Evolutionary conservation across 1,140 invertebrate genomes (phyloP).

Genomic region (Sipha flava): DNA sequence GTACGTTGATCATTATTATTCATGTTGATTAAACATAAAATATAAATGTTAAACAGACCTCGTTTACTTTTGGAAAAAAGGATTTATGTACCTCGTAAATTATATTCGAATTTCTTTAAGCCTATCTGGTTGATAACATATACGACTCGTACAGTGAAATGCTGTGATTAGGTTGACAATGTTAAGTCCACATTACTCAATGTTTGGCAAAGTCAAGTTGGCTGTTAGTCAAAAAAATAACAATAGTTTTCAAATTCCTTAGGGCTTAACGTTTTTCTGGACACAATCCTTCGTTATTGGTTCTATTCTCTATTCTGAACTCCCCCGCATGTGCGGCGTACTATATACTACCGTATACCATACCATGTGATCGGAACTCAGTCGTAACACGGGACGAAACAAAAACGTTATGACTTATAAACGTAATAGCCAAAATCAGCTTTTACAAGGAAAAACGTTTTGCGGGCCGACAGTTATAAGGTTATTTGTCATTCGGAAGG

Average conservation of each 20-base stretch:
- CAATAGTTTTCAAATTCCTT: neutral
- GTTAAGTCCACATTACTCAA: neutral
- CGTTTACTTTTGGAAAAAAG: no score
- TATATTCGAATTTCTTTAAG: neutral
- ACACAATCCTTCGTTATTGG: neutral
- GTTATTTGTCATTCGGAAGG: slow-evolving; percentile 20
- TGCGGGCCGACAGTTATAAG: neutral
- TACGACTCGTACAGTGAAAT: neutral
- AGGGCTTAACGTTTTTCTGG: neutral
- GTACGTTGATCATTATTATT: no score
- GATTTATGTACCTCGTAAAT: no score
- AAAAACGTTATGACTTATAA: slow-evolving; percentile 4
- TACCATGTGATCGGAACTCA: neutral
- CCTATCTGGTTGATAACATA: neutral
- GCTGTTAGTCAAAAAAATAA: slow-evolving; percentile 3
- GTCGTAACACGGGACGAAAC: neutral
- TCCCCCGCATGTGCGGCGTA: neutral
- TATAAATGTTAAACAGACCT: no score
- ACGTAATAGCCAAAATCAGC: neutral
- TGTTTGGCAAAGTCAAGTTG: neutral
- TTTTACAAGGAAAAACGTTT: slow-evolving; percentile 9
- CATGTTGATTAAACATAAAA: no score
- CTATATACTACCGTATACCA: neutral
- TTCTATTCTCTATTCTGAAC: neutral
- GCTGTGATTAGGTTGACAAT: neutral